Base-by-base conservation (phyloP, 2,888 invertebrate genomes). In the Hirudinaria manillensis region DNA sequence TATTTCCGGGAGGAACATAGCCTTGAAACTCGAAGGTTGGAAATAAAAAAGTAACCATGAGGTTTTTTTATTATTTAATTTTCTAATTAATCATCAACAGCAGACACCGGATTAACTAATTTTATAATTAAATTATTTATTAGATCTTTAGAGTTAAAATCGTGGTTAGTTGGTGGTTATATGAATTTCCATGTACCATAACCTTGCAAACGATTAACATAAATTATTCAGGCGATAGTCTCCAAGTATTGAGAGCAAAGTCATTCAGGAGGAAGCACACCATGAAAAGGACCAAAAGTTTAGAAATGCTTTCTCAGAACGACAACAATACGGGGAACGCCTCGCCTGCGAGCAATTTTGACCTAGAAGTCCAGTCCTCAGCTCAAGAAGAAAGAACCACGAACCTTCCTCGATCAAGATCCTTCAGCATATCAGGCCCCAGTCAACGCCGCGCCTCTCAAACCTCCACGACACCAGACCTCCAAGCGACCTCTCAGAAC, bases 1-100 rank as follows among this genome's bases (percentile, higher is more conserved):
- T 84, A 92, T 99, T 3, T 99, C 99, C 85, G 99, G 99, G 0
- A 98, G 98, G 86, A 94, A 94, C 80, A 94, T 94, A 0, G 93
- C 92, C 2, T 90, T 99, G 70, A 95, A 98, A 84, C 92, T 96
- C 83, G 89, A 94, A 13, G 79, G 80, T 80, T 70, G 78, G 80
- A n/a, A 27, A 67, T 67, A 36, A 6, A 32, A n/a, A 68, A 29
- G 21, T 29, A 6, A 1, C 32, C n/a, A 34, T 32, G 1, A 6
- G 32, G 27, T 21, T 56, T 19, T 61, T 16, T 61, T 16, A 70
- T 36, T 70, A 7, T 70, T 24, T 45, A 36, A 38, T 70, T 21
- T 36, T 70, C 24, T 32, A 34, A 68, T 24, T 24, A 66, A 24
- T 32, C n/a, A n/a, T 34, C 16, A 10, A 68, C 36, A 16, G 21